phyloP scores from a whole-genome alignment of 2,113 vertebrate genomes.

The Fukomys damarensis region DNA sequence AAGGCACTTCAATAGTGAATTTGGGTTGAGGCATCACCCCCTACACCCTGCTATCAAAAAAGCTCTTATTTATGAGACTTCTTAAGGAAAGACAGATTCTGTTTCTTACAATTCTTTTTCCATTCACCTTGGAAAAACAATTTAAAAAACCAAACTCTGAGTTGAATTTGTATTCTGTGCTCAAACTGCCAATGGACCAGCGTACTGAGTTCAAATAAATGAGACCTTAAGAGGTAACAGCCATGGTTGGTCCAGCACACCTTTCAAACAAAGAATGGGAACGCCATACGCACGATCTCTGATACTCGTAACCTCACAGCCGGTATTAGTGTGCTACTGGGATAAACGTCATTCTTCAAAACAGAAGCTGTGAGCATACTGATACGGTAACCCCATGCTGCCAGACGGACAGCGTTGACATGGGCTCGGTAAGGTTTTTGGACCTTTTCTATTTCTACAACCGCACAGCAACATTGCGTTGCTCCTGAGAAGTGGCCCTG shows the following conservation, averaged over 20 bases:
- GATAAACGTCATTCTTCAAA: neutral
- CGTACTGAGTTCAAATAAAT: neutral
- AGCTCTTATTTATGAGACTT: neutral
- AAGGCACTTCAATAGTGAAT: neutral
- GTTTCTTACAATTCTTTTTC: neutral
- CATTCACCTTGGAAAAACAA: neutral
- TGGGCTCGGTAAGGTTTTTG: neutral
- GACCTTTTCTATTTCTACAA: neutral
- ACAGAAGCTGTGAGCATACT: neutral
- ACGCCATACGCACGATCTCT: neutral
- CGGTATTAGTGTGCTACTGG: neutral
- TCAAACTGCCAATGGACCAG: neutral
- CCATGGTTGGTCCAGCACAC: neutral
- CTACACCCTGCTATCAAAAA: too few species aligned
- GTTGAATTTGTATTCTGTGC: conserved; percentile 41
- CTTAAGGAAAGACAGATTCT: neutral
- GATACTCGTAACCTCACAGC: neutral
- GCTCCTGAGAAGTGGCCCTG: neutral
- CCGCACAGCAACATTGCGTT: neutral
- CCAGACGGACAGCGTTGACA: neutral
- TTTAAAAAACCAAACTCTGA: neutral
- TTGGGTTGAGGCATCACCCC: neutral
- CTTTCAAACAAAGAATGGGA: neutral
- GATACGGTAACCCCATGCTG: neutral
- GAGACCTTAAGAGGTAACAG: neutral